phyloP scores from a whole-genome alignment of 2,113 vertebrate species.

The Prunella himalayana region DNA sequence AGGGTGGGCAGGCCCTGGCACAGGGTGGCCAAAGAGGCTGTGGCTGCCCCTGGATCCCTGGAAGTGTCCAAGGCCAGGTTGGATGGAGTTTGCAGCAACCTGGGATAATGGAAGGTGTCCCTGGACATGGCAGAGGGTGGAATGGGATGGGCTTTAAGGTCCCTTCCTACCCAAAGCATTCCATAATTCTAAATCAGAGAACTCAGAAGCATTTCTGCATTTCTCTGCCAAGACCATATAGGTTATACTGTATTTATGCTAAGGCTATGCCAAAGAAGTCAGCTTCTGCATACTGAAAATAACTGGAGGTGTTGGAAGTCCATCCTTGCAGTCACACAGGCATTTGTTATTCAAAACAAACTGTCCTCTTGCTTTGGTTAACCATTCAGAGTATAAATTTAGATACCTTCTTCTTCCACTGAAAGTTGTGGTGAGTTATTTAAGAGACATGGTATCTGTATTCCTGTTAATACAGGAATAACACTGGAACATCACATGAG shows the following conservation, averaged over 20 bases:
- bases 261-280: not conserved
- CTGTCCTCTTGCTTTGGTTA: not conserved
- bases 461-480: not conserved
- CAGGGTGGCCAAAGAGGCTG: not conserved
- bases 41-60: not conserved
- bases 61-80: fast-evolving
- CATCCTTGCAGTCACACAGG: not conserved
- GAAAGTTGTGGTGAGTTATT: not conserved
- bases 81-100: fast-evolving
- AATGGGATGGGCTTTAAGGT: not conserved
- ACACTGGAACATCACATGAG: not conserved
- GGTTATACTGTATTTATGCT: not conserved
- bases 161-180: not conserved
- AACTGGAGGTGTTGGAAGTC: not conserved
- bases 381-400: not conserved
- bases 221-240: not conserved
- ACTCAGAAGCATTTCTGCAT: not conserved
- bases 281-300: not conserved
- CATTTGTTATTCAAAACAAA: not conserved
- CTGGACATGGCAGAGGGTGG: not conserved
- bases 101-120: not conserved
- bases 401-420: not conserved
- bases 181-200: not conserved
- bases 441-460: not conserved
- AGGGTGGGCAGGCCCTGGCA: not conserved